These are phyloP conservation scores for Rhipidura dahli DNA, from an alignment of 2,113 vertebrate genomes.

Conservation along the genomic window DNA sequence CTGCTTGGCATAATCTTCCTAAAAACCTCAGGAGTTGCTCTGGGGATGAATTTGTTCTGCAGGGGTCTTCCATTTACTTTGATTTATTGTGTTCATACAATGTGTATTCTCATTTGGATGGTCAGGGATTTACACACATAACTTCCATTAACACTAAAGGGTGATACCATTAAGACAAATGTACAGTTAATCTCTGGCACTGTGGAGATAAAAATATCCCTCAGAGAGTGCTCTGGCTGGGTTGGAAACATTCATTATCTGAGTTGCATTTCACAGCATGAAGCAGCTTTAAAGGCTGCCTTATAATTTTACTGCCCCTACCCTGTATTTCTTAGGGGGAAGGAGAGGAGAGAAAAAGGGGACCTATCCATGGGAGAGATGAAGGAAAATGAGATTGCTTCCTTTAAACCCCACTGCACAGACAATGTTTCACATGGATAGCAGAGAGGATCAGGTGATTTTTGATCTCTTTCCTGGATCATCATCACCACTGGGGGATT, in stretches of 20 bases:
- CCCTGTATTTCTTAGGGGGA: background rate
- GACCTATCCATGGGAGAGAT: background rate
- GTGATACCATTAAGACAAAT: constrained; percentile 50
- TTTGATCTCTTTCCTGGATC: background rate
- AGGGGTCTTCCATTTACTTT: constrained; percentile 57
- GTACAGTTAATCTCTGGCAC: constrained; percentile 58
- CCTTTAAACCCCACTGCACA: background rate
- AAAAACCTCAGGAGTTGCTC: constrained; percentile 18
- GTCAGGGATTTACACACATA: constrained; percentile 61
- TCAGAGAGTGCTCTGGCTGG: background rate
- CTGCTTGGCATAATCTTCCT: background rate
- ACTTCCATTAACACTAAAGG: constrained; percentile 58
- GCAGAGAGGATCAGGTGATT: background rate
- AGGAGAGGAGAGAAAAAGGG: background rate
- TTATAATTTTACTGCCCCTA: background rate
- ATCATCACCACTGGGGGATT: background rate
- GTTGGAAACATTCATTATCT: background rate
- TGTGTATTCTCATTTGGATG: constrained; percentile 49
- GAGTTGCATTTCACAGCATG: background rate
- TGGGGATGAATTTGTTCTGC: constrained; percentile 30
- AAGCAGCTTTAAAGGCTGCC: background rate
- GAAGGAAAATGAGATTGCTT: background rate
- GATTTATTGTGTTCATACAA: constrained; percentile 53
- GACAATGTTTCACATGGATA: background rate
- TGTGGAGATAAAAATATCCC: constrained; percentile 47